Evolutionary conservation across 2,113 vertebrate species (phyloP).

Genomic region (Pachypanchax playfairii): DNA sequence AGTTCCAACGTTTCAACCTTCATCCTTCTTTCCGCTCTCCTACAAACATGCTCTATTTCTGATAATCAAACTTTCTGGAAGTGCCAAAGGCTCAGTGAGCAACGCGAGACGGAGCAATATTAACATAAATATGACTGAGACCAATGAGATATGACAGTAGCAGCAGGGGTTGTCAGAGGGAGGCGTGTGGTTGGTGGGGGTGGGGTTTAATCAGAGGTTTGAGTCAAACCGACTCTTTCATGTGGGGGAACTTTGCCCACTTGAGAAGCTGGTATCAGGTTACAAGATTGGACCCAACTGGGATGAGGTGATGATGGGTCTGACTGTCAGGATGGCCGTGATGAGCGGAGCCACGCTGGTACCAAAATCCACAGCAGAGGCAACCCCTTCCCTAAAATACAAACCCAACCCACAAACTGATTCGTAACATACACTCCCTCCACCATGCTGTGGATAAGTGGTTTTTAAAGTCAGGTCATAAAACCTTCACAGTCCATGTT

Average conservation of each 20-base stretch:
- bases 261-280: constrained; percentile 78
- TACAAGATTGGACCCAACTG: constrained; percentile 68
- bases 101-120: constrained; percentile 33
- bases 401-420: constrained; percentile 29
- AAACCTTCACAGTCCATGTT: not conserved
- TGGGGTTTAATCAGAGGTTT: constrained; percentile 48
- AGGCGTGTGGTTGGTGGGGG: constrained; percentile 53
- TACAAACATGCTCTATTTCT: constrained; percentile 18
- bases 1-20: constrained; percentile 5
- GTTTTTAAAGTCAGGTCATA: constrained; percentile 22
- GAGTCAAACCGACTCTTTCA: constrained; percentile 68
- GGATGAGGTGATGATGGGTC: constrained; percentile 62
- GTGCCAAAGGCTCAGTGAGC: constrained; percentile 19
- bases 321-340: constrained; percentile 33
- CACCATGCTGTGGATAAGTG: constrained; percentile 27
- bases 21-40: not conserved
- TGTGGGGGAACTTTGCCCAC: constrained; percentile 78
- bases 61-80: constrained; percentile 38
- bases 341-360: constrained; percentile 50
- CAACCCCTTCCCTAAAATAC: constrained; percentile 12
- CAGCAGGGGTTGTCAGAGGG: constrained; percentile 50
- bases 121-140: constrained; percentile 65
- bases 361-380: constrained; percentile 40
- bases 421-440: constrained; percentile 39
- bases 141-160: constrained; percentile 72